phyloP scores from a whole-genome alignment of 2,113 vertebrate genomes.

The Laterallus jamaicensis region DNA sequence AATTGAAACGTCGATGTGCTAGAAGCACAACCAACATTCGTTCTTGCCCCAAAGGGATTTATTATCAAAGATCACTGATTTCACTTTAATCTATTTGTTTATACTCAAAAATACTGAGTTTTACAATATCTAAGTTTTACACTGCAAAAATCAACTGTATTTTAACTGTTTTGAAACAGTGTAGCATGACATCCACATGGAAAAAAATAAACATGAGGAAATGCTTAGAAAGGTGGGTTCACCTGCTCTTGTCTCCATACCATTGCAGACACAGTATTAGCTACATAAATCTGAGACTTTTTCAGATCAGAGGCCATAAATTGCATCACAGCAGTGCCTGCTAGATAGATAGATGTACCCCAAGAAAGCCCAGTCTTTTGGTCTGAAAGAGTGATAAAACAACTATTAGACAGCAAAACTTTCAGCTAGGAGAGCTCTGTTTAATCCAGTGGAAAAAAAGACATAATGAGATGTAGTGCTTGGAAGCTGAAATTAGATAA shows the following conservation, averaged over 20 bases:
- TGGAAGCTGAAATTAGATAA: conserved; percentile 30
- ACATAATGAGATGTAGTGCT: not conserved
- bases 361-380: not conserved
- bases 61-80: not conserved
- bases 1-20: not conserved
- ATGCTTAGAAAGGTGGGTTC: not conserved
- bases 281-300: not conserved
- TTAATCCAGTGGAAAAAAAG: conserved; percentile 43
- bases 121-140: not conserved
- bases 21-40: not conserved
- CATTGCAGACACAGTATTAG: not conserved
- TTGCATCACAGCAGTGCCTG: not conserved
- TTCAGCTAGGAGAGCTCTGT: not conserved
- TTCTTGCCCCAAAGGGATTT: not conserved
- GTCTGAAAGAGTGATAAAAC: not conserved
- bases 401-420: not conserved
- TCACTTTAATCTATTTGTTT: not conserved
- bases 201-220: not conserved
- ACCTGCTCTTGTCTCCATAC: not conserved
- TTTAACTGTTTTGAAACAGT: not conserved
- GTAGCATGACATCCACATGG: not conserved
- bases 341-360: not conserved
- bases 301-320: not conserved
- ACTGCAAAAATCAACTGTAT: not conserved
- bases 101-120: not conserved